phyloP scores from a whole-genome alignment of 2,797 vertebrate genomes.

The Periparus ater region DNA sequence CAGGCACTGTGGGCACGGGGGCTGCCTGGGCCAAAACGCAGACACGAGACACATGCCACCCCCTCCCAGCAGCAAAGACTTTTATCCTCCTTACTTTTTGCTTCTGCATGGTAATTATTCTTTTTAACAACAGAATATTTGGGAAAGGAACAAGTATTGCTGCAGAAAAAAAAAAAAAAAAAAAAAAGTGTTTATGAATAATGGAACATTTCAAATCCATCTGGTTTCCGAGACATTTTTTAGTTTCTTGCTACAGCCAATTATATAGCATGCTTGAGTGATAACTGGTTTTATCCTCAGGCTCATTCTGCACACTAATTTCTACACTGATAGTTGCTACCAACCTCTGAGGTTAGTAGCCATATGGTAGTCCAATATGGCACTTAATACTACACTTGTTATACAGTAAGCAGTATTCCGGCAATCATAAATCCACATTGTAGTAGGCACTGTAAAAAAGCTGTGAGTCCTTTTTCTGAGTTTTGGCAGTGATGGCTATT shows the following conservation, averaged over 20 bases:
- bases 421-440: conserved; percentile 75
- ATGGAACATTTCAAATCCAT: conserved; percentile 87
- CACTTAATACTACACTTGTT: conserved; percentile 76
- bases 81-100: conserved; percentile 58
- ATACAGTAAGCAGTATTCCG: conserved; percentile 74
- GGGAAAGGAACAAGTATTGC: conserved; percentile 77
- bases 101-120: conserved; percentile 70
- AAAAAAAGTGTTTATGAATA: conserved; percentile 82
- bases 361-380: conserved; percentile 86
- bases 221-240: conserved; percentile 83
- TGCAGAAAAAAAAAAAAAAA: conserved; percentile 62
- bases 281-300: conserved; percentile 83
- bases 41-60: background rate
- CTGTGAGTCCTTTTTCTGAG: conserved; percentile 43
- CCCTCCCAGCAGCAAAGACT: background rate
- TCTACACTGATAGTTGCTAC: conserved; percentile 81
- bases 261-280: conserved; percentile 84
- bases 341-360: conserved; percentile 84
- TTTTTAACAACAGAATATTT: conserved; percentile 74
- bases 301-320: conserved; percentile 83
- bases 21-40: background rate
- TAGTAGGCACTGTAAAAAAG: conserved; percentile 66
- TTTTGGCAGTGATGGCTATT: conserved; percentile 64
- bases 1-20: background rate
- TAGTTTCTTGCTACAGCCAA: conserved; percentile 82